Conservation (phyloP, 2,113 vertebrate genomes). For the Scomber japonicus region DNA sequence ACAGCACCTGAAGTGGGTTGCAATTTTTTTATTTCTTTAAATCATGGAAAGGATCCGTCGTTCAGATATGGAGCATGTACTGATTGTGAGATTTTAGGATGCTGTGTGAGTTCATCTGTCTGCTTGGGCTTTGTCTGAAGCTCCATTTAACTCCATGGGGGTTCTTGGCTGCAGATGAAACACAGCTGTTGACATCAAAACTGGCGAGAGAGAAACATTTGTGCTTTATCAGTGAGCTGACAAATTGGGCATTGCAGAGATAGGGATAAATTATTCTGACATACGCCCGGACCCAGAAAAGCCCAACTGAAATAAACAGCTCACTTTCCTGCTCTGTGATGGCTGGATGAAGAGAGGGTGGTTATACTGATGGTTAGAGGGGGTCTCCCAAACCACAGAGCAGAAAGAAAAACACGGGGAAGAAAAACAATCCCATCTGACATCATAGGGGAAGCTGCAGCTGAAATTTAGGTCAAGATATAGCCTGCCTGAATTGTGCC, state of each 20-base stretch:
- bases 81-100: constrained; percentile 20
- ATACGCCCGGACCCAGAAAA: constrained; percentile 46
- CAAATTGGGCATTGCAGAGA: constrained; percentile 77
- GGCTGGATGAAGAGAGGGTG: constrained; percentile 67
- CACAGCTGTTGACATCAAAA: constrained; percentile 71
- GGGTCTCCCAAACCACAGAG: constrained; percentile 75
- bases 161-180: constrained; percentile 66
- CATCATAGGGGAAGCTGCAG: constrained; percentile 68
- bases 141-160: constrained; percentile 40
- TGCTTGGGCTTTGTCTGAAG: constrained; percentile 48
- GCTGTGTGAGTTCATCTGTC: constrained; percentile 14
- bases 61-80: constrained; percentile 4
- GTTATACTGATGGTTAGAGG: constrained; percentile 64
- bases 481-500: constrained; percentile 42
- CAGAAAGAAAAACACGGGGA: constrained; percentile 77
- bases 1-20: background rate
- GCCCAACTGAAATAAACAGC: constrained; percentile 69
- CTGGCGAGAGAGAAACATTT: constrained; percentile 68
- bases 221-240: constrained; percentile 73
- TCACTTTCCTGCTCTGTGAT: constrained; percentile 67
- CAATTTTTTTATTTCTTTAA: constrained; percentile 11
- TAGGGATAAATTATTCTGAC: constrained; percentile 69
- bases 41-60: constrained; percentile 10
- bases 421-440: constrained; percentile 78
- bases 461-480: constrained; percentile 72